Conservation (phyloP, 2,888 invertebrate genomes). For the Lepidocyrtinus sp. region DNA sequence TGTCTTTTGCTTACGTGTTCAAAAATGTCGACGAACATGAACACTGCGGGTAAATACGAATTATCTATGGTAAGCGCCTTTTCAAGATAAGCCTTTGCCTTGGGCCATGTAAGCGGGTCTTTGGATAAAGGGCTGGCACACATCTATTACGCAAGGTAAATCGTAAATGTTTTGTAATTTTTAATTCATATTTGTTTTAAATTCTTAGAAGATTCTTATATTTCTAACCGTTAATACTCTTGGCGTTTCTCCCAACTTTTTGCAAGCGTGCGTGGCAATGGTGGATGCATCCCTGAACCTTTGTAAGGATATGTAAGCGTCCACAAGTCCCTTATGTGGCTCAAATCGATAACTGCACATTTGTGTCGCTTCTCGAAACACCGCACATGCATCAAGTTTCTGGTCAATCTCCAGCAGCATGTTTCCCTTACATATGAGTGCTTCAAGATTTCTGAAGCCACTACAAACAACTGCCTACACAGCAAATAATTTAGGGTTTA, state of each 20-base stretch:
- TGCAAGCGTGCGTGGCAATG: constrained; percentile 81
- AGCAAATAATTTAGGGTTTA: too few species aligned
- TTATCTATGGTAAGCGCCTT: constrained; percentile 83
- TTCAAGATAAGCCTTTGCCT: constrained; percentile 81
- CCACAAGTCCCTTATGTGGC: constrained; percentile 84
- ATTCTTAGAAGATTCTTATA: background rate
- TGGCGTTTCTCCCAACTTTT: constrained; percentile 81
- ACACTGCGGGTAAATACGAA: constrained; percentile 82
- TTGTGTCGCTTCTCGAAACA: constrained; percentile 79
- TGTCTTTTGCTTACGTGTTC: constrained; percentile 75
- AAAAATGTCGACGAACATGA: constrained; percentile 81
- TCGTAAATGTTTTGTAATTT: too few species aligned
- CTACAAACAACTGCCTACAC: constrained; percentile 60
- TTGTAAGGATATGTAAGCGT: constrained; percentile 81
- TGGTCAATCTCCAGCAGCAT: constrained; percentile 80
- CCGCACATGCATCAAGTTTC: constrained; percentile 78
- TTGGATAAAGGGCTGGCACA: constrained; percentile 83
- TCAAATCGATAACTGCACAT: constrained; percentile 80
- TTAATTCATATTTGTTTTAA: background rate
- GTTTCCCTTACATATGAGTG: constrained; percentile 81
- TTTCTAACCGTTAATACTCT: constrained; percentile 82
- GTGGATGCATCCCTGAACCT: constrained; percentile 82
- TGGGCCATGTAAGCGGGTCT: constrained; percentile 77
- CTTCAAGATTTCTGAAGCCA: constrained; percentile 75
- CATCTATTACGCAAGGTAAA: constrained; percentile 78